These are phyloP conservation scores for Erynnis tages DNA, from an alignment of 2,888 invertebrate genomes.

Conservation along the genomic window DNA sequence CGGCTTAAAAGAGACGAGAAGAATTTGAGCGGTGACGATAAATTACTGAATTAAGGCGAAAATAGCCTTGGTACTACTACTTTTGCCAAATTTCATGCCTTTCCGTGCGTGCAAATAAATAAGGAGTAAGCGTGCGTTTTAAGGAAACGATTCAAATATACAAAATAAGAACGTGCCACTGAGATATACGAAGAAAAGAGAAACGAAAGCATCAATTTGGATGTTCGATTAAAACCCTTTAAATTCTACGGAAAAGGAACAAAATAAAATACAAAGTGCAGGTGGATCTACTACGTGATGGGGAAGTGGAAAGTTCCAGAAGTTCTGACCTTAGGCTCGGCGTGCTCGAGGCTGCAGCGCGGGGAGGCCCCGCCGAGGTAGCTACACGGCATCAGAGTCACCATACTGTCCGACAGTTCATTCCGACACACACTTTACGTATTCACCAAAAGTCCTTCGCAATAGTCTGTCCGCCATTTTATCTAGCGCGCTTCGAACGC, in stretches of 20 bases:
- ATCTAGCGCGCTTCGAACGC: slow-evolving; percentile 47
- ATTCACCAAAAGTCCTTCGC: slow-evolving; percentile 71
- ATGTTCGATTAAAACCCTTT: too few relatives aligned
- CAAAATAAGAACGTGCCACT: too few relatives aligned
- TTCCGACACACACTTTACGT: slow-evolving; percentile 34
- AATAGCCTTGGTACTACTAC: too few relatives aligned
- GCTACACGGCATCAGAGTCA: slow-evolving; percentile 86
- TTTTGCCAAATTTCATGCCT: too few relatives aligned
- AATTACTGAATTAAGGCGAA: too few relatives aligned
- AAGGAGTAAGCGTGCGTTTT: too few relatives aligned
- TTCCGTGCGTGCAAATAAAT: too few relatives aligned
- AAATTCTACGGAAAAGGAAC: not conserved
- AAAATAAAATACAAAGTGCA: slow-evolving; percentile 6
- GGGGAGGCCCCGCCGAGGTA: slow-evolving; percentile 82
- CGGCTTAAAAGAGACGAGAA: too few relatives aligned
- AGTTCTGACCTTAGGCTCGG: slow-evolving; percentile 74
- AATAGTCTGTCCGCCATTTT: slow-evolving; percentile 65
- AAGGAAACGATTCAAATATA: too few relatives aligned
- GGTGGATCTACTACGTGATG: slow-evolving; percentile 11
- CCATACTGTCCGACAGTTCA: slow-evolving; percentile 72
- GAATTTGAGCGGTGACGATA: too few relatives aligned
- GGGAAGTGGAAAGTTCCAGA: slow-evolving; percentile 5
- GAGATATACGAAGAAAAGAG: too few relatives aligned
- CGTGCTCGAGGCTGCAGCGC: slow-evolving; percentile 75
- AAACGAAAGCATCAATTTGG: too few relatives aligned